phyloP scores from a whole-genome alignment of 2,888 invertebrate species.

The Tachina grossa region DNA sequence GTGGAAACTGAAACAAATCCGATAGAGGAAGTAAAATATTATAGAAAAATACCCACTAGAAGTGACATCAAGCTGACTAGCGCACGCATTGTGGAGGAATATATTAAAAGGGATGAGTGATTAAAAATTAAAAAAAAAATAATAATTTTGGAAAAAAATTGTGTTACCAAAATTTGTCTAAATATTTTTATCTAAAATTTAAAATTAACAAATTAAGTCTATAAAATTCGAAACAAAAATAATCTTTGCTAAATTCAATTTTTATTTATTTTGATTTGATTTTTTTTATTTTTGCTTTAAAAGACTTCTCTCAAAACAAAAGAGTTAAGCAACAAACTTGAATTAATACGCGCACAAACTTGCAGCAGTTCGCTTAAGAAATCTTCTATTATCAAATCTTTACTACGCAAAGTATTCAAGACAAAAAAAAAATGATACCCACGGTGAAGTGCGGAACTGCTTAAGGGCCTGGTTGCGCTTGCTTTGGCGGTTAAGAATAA shows the following conservation, averaged over 20 bases:
- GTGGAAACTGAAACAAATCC: slow-evolving; percentile 53
- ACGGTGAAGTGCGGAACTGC: slow-evolving; percentile 26
- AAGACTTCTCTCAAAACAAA: slow-evolving; percentile 7
- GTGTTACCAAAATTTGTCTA: slow-evolving; percentile 69
- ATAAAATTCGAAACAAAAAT: no score
- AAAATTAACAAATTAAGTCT: no score
- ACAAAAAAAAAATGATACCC: not conserved
- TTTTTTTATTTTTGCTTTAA: no score
- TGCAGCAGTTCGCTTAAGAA: not conserved
- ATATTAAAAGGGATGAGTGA: slow-evolving; percentile 77
- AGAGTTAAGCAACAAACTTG: slow-evolving; percentile 40
- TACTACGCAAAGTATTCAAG: not conserved
- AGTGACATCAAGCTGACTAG: slow-evolving; percentile 79
- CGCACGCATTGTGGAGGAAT: slow-evolving; percentile 78
- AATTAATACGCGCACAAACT: not conserved
- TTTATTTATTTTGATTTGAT: no score
- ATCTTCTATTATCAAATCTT: not conserved
- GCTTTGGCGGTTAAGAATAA: not conserved
- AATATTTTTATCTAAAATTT: not conserved
- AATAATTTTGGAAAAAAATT: slow-evolving; percentile 73
- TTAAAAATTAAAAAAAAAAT: no score
- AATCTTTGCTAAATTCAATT: no score
- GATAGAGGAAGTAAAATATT: slow-evolving; percentile 72
- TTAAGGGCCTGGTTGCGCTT: slow-evolving; percentile 6
- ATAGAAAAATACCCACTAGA: slow-evolving; percentile 76